These are phyloP conservation scores for Ecdyonurus torrentis DNA, from an alignment of 2,888 invertebrate species.

Conservation along the genomic window DNA sequence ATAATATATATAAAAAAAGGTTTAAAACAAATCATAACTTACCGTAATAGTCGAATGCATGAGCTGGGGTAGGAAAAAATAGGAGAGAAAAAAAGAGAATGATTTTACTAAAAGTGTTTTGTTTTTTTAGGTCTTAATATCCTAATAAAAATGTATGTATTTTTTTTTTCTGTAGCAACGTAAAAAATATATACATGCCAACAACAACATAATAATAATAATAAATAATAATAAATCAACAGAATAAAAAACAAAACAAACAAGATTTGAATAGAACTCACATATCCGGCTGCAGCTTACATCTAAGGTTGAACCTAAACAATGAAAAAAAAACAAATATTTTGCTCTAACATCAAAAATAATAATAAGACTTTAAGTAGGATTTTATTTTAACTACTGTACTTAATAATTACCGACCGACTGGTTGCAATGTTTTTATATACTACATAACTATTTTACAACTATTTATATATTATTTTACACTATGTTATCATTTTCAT, in stretches of 20 bases:
- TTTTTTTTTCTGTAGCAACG: too few relatives aligned
- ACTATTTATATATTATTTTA: too few relatives aligned
- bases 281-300: conserved; percentile 3
- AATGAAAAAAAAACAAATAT: background rate
- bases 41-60: conserved; percentile 99
- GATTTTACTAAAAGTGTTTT: conserved; percentile 3
- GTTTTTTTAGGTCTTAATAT: background rate
- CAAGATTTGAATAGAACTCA: background rate
- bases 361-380: background rate
- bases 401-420: too few relatives aligned
- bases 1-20: conserved; percentile 15
- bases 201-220: background rate
- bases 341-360: background rate
- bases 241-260: background rate
- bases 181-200: background rate
- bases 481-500: too few relatives aligned
- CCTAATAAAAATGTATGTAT: too few relatives aligned
- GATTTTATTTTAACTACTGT: too few relatives aligned
- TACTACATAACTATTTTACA: too few relatives aligned
- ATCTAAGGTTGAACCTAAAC: conserved; percentile 1
- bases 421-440: background rate
- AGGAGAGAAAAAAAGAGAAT: conserved; percentile 22
- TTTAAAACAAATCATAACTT: conserved; percentile 67
- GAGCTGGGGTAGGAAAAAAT: conserved; percentile 45
- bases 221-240: background rate